Conservation (phyloP, 2,797 vertebrate species). For the Pangasius krempfi region DNA sequence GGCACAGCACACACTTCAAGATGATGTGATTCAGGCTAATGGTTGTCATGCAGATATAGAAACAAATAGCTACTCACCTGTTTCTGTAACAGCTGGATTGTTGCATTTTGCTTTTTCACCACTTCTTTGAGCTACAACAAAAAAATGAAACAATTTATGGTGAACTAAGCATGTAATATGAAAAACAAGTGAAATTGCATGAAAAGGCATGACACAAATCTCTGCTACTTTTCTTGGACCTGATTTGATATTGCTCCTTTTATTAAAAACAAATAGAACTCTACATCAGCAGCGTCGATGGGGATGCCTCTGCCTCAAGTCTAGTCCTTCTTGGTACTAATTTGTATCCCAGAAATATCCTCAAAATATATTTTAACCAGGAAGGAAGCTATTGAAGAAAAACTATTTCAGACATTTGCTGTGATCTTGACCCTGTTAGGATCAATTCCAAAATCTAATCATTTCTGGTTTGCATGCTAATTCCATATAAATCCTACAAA, state of each 20-base stretch:
- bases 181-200: background rate
- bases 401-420: background rate
- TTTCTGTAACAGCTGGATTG: conserved; percentile 77
- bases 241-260: background rate
- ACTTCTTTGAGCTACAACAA: conserved; percentile 73
- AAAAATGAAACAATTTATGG: conserved; percentile 47
- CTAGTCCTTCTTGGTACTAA: background rate
- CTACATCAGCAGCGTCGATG: background rate
- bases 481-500: background rate
- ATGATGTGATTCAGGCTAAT: background rate
- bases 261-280: background rate
- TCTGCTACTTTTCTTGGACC: background rate
- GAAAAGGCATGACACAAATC: background rate
- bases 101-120: conserved; percentile 69
- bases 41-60: background rate
- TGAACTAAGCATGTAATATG: background rate
- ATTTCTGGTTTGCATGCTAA: background rate
- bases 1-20: background rate
- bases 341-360: background rate
- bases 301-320: background rate
- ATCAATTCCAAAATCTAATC: background rate
- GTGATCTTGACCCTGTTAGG: background rate
- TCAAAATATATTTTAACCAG: background rate
- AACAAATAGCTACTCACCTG: conserved; percentile 67
- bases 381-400: background rate